Percentiles rank a stretch among this genome's conserved stretches.
Conservation (phyloP, 2,113 vertebrate genomes). For the Takifugu flavidus region DNA sequence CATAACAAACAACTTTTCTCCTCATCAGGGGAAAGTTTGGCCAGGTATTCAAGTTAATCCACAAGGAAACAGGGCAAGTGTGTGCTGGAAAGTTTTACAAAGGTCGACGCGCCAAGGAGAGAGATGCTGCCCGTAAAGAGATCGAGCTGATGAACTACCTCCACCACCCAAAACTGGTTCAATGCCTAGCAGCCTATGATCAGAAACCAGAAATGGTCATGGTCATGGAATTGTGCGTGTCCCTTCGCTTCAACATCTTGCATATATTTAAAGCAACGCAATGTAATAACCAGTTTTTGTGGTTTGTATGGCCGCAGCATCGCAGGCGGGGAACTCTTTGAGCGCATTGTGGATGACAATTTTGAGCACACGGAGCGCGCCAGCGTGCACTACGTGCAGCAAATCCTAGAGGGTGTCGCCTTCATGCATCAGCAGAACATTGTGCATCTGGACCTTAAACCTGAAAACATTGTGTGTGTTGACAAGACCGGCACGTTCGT, state of each 20-base stretch:
- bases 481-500: constrained; percentile 84
- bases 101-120: constrained; percentile 73
- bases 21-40: constrained; percentile 82
- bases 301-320: constrained; percentile 73
- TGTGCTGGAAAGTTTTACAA: constrained; percentile 85
- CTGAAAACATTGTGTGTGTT: constrained; percentile 94
- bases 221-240: constrained; percentile 89
- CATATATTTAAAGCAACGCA: background rate
- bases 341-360: constrained; percentile 90
- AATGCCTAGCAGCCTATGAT: constrained; percentile 83
- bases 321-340: constrained; percentile 92
- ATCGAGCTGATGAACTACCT: constrained; percentile 87
- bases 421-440: constrained; percentile 91
- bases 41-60: constrained; percentile 78
- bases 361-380: constrained; percentile 86
- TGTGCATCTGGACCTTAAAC: constrained; percentile 93
- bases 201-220: constrained; percentile 78
- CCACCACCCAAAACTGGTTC: constrained; percentile 82
- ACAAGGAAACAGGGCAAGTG: constrained; percentile 74
- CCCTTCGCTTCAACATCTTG: rapidly evolving
- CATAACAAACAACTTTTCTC: background rate
- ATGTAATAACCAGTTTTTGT: background rate
- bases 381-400: constrained; percentile 84
- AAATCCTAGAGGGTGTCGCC: constrained; percentile 88
- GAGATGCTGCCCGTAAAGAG: constrained; percentile 72